A percentile compares a stretch with the other conserved stretches of the same genome.
phyloP scores from a whole-genome alignment of 2,888 invertebrate species.

The Temnothorax rugatulus region DNA sequence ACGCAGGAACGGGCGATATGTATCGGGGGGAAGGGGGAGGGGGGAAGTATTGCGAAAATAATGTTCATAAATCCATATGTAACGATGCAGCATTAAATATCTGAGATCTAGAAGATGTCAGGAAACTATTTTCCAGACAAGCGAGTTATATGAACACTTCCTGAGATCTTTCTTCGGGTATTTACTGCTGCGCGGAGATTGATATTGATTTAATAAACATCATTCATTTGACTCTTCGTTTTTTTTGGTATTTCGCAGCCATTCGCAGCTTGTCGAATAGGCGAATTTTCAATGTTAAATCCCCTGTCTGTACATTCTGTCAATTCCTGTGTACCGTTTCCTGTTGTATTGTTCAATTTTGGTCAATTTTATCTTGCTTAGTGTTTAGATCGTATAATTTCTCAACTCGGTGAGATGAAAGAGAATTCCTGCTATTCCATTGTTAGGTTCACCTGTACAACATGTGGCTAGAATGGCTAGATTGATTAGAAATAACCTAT shows the following conservation, averaged over 20 bases:
- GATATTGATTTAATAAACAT: constrained; percentile 33
- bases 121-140: not conserved
- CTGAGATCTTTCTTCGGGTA: not conserved
- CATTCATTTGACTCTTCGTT: constrained; percentile 5
- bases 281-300: not conserved
- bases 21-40: not conserved
- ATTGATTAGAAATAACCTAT: not conserved
- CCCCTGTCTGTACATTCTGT: too few relatives aligned
- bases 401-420: not conserved
- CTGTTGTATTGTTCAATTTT: not conserved
- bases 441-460: too few relatives aligned
- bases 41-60: not conserved
- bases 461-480: not conserved
- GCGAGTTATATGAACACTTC: not conserved
- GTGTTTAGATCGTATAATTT: not conserved
- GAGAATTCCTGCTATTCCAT: not conserved
- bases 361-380: not conserved
- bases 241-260: not conserved
- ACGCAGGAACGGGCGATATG: not conserved
- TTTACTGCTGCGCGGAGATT: constrained; percentile 14
- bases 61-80: constrained; percentile 11
- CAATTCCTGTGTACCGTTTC: not conserved
- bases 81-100: constrained; percentile 28
- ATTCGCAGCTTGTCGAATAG: not conserved
- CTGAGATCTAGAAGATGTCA: not conserved